phyloP scores from a whole-genome alignment of 2,888 invertebrate genomes.

The Athrips mouffetella region DNA sequence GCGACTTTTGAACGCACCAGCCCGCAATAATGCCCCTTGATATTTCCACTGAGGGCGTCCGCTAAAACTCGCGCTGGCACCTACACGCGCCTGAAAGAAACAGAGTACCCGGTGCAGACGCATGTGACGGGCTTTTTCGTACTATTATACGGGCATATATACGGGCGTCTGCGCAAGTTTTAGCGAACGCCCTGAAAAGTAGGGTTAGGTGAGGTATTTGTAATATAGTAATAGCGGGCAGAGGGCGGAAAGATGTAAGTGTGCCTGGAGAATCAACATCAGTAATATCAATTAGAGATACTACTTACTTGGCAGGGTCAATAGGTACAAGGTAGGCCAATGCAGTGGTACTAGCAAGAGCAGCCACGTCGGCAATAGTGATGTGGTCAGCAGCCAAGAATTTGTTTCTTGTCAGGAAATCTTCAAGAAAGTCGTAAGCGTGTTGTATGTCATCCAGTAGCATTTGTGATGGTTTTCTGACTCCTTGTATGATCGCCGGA shows the following conservation, averaged over 20 bases:
- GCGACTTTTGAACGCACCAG: background rate
- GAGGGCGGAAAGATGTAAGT: background rate
- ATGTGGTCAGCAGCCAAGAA: conserved; percentile 63
- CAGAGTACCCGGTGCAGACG: background rate
- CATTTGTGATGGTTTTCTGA: conserved; percentile 38
- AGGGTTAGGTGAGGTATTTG: too few relatives aligned
- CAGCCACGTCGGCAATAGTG: conserved; percentile 71
- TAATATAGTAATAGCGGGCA: background rate
- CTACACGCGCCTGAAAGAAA: too few relatives aligned
- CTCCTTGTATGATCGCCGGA: conserved; percentile 33
- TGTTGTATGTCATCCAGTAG: conserved; percentile 44
- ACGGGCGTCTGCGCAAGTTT: background rate
- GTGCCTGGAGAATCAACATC: background rate
- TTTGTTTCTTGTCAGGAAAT: conserved; percentile 49
- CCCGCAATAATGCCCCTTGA: background rate
- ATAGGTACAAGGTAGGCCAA: conserved; percentile 41
- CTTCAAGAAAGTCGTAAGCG: conserved; percentile 54
- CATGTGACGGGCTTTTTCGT: background rate
- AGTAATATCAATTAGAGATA: background rate
- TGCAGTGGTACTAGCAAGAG: conserved; percentile 47
- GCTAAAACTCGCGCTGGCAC: too few relatives aligned
- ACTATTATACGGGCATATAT: background rate
- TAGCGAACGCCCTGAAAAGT: background rate
- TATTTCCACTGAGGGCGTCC: too few relatives aligned
- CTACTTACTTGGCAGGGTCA: conserved; percentile 37